Evolutionary conservation across 2,113 vertebrate genomes (phyloP).

Genomic region (Eulemur rufifrons): DNA sequence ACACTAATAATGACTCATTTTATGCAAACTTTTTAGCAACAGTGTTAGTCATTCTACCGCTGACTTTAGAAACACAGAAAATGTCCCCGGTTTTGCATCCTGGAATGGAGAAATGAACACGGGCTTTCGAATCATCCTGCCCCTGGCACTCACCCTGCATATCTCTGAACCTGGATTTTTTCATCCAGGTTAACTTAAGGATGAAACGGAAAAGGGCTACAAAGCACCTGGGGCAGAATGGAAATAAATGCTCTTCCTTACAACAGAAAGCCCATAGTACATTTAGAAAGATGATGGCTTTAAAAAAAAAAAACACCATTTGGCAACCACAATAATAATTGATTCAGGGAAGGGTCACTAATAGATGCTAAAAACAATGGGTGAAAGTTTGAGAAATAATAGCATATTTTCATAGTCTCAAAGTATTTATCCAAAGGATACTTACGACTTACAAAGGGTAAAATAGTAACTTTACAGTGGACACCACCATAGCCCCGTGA

Average conservation of each 20-base stretch:
- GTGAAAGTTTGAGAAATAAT: not conserved
- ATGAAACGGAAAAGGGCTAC: not conserved
- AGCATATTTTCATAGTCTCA: not conserved
- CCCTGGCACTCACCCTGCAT: not conserved
- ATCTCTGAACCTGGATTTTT: not conserved
- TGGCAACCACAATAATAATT: not conserved
- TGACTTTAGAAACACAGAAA: not conserved
- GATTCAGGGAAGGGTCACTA: not conserved
- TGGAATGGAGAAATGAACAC: not conserved
- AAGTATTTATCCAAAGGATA: not conserved
- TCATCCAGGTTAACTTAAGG: not conserved
- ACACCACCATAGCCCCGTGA: accelerated
- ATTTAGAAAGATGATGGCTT: not conserved
- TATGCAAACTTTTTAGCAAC: not conserved
- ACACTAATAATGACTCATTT: not conserved
- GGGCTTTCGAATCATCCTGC: not conserved
- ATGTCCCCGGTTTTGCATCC: not conserved
- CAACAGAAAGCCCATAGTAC: not conserved
- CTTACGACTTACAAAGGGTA: no score
- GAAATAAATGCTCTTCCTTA: not conserved
- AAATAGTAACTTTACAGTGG: not conserved
- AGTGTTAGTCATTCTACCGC: not conserved
- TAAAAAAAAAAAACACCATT: no score
- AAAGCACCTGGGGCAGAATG: no score
- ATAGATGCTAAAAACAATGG: not conserved